Base-by-base conservation (phyloP, 1,140 invertebrate genomes). In the honey bee (Apis mellifera) region DNA sequence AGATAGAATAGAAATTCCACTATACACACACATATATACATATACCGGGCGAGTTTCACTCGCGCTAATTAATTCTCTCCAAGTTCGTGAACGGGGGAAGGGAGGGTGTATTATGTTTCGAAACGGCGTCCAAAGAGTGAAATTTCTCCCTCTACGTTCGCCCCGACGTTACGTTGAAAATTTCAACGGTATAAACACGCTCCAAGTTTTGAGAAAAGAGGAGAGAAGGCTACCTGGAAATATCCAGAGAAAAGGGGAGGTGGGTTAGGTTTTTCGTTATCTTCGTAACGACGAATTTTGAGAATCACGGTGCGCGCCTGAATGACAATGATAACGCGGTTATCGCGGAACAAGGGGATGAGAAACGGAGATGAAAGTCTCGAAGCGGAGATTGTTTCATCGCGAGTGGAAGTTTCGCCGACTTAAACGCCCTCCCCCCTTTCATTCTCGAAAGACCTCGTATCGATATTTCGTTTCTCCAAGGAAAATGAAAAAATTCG, bases 371-470 rank as follows among this genome's bases (percentile, higher is more conserved):
- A 79, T 79, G 78, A 59, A 55, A 72, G 59, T 42, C 78, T 60
- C 23, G 9, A 65, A 79, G 60, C 78, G 78, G 78, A 79, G 69
- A 79, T 79, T 79, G 78, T 79, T 72, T 79, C 78, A 65, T 19
- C 69, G 21, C 54, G 5, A 42, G 32, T 3, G 69, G 65, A 72
- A 72, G 59, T 79, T 72, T 70, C 23, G n/a, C 32, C 32, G 2
- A 32, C 2, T 32, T 32, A 1, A 59, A 17, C 57, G 1, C 15
- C 15, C 21, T 5, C 9, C 52, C 42, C 66, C 48, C 42, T 78
- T 78, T 78, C 77, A 78, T 78, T 71, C 71, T 78, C 68, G 21
- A 62, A 71, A 71, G 68, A 71, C 77, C 66, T 42, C 32, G 32
- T 7, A 42, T 42, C 7, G 32, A 7, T 42, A 5, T 42, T 42